A percentile compares a stretch with the other conserved stretches of the same genome.
These are phyloP conservation scores for Tauraco hartlaubi DNA, from an alignment of 2,797 vertebrate species.

Conservation along the genomic window DNA sequence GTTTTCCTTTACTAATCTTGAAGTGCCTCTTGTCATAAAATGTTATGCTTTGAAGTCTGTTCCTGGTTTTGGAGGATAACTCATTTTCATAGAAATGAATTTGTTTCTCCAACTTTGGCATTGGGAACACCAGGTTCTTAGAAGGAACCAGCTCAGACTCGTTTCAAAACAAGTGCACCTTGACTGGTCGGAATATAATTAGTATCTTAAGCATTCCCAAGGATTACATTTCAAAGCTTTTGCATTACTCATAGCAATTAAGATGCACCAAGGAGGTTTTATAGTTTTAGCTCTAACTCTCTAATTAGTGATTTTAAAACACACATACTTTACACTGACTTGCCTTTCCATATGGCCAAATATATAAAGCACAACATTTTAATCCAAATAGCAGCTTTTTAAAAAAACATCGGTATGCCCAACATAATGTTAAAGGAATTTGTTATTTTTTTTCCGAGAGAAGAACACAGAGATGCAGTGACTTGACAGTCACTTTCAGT, in stretches of 20 bases:
- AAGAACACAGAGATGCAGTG: neutral
- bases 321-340: constrained; percentile 6
- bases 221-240: constrained; percentile 64
- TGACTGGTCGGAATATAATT: constrained; percentile 66
- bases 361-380: neutral
- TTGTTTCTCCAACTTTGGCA: constrained; percentile 30
- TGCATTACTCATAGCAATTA: constrained; percentile 73
- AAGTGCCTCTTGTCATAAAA: constrained; percentile 1
- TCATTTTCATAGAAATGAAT: constrained; percentile 30
- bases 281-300: constrained; percentile 42
- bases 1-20: neutral
- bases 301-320: constrained; percentile 18
- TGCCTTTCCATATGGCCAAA: neutral
- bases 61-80: constrained; percentile 16
- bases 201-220: constrained; percentile 52
- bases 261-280: constrained; percentile 53
- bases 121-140: constrained; percentile 28
- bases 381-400: constrained; percentile 11
- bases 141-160: constrained; percentile 50
- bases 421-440: rapidly evolving
- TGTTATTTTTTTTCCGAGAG: neutral
- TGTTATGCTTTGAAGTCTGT: neutral
- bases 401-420: neutral
- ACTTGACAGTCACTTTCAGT: neutral
- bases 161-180: constrained; percentile 61